Evolutionary conservation across 2,888 invertebrate species (phyloP).

Genomic region (Perizoma affinitatum): DNA sequence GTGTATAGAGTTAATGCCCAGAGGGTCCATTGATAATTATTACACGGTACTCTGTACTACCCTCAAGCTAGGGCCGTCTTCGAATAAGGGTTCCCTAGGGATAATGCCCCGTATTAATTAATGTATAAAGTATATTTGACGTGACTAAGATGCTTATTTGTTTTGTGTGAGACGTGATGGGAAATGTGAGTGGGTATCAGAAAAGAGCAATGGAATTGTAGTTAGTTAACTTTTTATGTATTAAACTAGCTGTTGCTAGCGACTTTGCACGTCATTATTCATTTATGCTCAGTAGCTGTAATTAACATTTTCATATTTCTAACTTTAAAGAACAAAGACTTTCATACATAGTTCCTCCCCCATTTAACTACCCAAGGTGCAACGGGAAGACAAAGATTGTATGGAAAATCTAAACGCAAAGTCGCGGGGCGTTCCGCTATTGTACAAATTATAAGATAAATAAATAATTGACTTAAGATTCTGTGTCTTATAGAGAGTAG

Average conservation of each 20-base stretch:
- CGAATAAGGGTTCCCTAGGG: constrained; percentile 61
- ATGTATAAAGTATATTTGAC: constrained; percentile 61
- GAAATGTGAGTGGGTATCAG: constrained; percentile 15
- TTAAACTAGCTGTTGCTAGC: too few species aligned
- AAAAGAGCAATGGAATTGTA: too few species aligned
- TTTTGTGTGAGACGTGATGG: constrained; percentile 39
- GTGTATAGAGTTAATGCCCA: constrained; percentile 50
- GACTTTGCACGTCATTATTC: too few species aligned
- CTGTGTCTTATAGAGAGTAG: too few species aligned
- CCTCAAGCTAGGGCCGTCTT: constrained; percentile 49
- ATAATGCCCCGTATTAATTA: constrained; percentile 70
- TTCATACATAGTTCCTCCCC: too few species aligned
- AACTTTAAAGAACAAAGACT: too few species aligned
- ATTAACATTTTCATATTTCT: too few species aligned
- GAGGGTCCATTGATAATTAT: constrained; percentile 82
- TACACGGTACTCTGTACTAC: constrained; percentile 55
- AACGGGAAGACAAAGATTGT: too few species aligned
- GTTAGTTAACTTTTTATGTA: too few species aligned
- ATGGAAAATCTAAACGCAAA: neutral
- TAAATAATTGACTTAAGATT: neutral
- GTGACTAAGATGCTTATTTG: constrained; percentile 61
- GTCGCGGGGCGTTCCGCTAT: too few species aligned
- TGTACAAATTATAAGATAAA: neutral
- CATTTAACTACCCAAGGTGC: too few species aligned
- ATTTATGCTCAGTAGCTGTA: too few species aligned